A percentile compares a stretch with the other conserved stretches of the same genome.
Evolutionary conservation across 2,113 vertebrate genomes (phyloP).

Genomic region (Saimiri boliviensis): DNA sequence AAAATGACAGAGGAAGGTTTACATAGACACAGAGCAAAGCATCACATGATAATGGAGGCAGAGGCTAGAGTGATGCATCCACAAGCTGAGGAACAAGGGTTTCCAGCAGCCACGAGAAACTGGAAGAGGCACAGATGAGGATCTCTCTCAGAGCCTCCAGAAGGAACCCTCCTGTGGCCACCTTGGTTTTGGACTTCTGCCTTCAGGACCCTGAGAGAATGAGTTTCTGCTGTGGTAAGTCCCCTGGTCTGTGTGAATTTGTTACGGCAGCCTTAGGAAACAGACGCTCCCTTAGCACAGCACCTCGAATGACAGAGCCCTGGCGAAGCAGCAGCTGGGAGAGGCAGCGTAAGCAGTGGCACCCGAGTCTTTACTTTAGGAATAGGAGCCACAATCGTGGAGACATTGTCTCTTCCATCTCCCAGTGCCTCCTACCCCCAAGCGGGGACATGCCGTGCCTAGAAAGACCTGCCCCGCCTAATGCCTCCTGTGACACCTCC

Average conservation of each 20-base stretch:
- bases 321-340: fast-evolving
- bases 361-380: fast-evolving
- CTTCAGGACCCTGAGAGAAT: not conserved
- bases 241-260: not conserved
- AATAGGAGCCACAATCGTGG: not conserved
- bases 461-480: too few relatives aligned
- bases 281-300: fast-evolving
- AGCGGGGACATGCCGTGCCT: not conserved
- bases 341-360: fast-evolving
- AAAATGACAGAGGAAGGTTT: not conserved
- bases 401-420: not conserved
- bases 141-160: not conserved
- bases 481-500: fast-evolving
- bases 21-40: too few relatives aligned
- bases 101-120: not conserved
- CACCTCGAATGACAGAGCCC: fast-evolving
- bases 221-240: not conserved
- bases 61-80: fast-evolving
- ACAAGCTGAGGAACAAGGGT: too few relatives aligned
- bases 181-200: not conserved
- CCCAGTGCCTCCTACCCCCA: fast-evolving
- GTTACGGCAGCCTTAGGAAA: not conserved
- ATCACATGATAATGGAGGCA: fast-evolving
- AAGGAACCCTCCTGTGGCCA: not conserved
- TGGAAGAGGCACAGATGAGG: not conserved